A percentile compares a stretch with the other conserved stretches of the same genome.
These are phyloP conservation scores for Lutjanus argentimaculatus DNA, from an alignment of 2,797 vertebrate species.

Conservation along the genomic window DNA sequence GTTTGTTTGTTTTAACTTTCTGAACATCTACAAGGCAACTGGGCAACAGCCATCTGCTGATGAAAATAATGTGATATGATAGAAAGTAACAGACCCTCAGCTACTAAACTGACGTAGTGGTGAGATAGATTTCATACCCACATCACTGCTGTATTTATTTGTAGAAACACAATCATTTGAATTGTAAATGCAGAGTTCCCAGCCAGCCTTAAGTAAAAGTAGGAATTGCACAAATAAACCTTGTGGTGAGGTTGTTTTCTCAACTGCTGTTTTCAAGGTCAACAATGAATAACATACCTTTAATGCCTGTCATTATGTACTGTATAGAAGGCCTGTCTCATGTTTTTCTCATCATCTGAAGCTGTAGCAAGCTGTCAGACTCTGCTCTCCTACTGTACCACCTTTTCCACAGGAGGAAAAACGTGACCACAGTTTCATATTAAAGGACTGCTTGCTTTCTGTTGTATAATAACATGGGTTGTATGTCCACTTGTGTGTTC, in stretches of 20 bases:
- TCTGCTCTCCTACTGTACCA: not conserved
- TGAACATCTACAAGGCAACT: constrained; percentile 7
- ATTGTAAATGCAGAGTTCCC: constrained; percentile 7
- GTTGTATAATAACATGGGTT: not conserved
- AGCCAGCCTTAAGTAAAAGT: not conserved
- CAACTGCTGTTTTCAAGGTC: constrained; percentile 17
- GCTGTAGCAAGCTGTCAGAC: not conserved
- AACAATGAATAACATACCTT: constrained; percentile 13
- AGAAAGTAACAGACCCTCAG: not conserved
- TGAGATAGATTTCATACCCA: not conserved
- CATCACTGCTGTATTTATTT: not conserved
- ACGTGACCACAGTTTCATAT: not conserved
- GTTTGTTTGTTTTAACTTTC: not conserved
- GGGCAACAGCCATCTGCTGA: not conserved
- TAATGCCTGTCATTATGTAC: not conserved
- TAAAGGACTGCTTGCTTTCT: not conserved
- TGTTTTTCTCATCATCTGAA: constrained; percentile 14
- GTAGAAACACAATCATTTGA: not conserved
- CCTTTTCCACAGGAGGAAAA: constrained; percentile 6
- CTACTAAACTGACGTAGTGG: not conserved
- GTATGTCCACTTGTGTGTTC: not conserved
- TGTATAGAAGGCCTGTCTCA: not conserved
- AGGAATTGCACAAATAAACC: constrained; percentile 10
- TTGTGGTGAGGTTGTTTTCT: constrained; percentile 16
- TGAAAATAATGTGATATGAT: constrained; percentile 8